Evolutionary conservation across 2,888 invertebrate species (phyloP), one percentile per base, ranked within the genome.

Genomic region (Melangyna quadrimaculata): DNA sequence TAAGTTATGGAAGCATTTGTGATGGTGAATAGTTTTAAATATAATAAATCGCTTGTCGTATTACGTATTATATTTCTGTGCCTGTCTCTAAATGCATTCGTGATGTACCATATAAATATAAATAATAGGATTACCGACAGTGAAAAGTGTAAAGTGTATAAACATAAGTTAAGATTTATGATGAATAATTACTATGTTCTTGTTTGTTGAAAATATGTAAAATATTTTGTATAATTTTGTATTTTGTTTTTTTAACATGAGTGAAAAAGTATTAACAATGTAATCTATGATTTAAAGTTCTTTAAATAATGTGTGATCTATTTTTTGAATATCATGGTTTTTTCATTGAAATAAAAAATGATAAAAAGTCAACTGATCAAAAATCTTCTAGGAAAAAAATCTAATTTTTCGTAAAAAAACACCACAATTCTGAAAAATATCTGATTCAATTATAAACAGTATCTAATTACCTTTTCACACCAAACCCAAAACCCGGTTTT

Each of bases 1-100:
- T 84, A 84, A 81, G 86, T 86, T 78, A n/a, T n/a, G 73, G 78
- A 86, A 40, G 77, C 72, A 73, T 81, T 77, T 80, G 72, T 80
- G 45, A 63, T 83, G 45, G 70, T 83, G 78, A 59, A 53, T 53
- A 72, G 37, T 37, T n/a, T 59, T 37, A 19, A 59, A 37, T 32
- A 19, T 14, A 14, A 27, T 27, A 40, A 24, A 61, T 43, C 7
- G 37, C 24, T 37, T 24, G 24, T 40, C n/a, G 10, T 19, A 29
- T 17, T n/a, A 17, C 14, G 37, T 37, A 17, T 59, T 24, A 19
- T 12, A 14, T 24, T 22, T 29, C 6, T 48, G 48, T 45, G 65
- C 14, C 43, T 45, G 45, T 37, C 27, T 65, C n/a, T n/a, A n/a
- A n/a, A 27, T 45, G 45, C 43, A 40, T 32, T 63, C 17, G 43